These are phyloP conservation scores for Lethenteron reissneri DNA, from an alignment of 2,113 vertebrate species.

Conservation along the genomic window DNA sequence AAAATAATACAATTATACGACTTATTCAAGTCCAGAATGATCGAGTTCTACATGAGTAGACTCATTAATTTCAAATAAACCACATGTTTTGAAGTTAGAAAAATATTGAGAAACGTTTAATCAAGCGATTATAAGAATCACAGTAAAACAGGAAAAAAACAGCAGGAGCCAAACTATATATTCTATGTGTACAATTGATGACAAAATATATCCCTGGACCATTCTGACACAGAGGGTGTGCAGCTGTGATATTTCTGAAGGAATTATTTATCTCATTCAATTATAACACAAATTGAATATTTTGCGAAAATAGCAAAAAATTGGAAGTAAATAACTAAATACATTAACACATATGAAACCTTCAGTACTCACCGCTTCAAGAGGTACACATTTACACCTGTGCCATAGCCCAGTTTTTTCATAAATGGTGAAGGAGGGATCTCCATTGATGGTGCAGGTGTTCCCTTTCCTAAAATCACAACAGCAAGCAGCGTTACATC, in stretches of 20 bases:
- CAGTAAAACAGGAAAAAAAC: no score
- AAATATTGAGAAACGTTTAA: no score
- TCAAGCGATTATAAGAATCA: no score
- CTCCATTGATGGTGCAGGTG: conserved; percentile 1
- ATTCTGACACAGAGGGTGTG: no score
- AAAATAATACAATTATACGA: no score
- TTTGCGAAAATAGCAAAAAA: not conserved
- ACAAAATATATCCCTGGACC: no score
- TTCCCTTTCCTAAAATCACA: not conserved
- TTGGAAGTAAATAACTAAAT: not conserved
- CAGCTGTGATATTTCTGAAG: not conserved
- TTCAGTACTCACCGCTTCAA: not conserved
- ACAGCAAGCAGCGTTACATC: not conserved
- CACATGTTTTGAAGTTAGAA: no score
- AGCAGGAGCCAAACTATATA: no score
- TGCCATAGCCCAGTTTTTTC: conserved; percentile 3
- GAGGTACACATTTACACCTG: conserved; percentile 1
- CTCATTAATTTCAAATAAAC: no score
- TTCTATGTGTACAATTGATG: no score
- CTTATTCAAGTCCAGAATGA: no score
- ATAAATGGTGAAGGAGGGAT: conserved; percentile 3
- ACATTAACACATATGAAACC: not conserved
- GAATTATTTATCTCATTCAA: not conserved
- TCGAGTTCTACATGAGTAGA: no score
- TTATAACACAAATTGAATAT: not conserved